Evolutionary conservation across 1,140 invertebrate genomes (phyloP), one percentile per base, ranked within the genome.

Genomic region (Trinorchestia longiramus): DNA sequence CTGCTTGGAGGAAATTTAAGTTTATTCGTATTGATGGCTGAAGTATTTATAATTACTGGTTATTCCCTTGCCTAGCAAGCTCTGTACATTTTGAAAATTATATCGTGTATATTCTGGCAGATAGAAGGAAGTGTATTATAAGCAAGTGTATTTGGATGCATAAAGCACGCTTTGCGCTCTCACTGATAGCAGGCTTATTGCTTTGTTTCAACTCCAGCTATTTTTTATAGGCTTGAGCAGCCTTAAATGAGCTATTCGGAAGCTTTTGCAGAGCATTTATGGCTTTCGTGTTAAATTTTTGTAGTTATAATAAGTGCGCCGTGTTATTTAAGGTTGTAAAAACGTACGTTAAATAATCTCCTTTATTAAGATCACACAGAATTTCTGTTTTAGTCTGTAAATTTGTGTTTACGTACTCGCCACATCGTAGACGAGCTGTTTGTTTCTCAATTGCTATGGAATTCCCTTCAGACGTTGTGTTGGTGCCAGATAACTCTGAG

Each of bases 1-100:
- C 62, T 77, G 62, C 62, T 77, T 77, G 11, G 62, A 15, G 28
- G 62, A 77, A 77, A 77, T 23, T 19, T 77, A 77, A 36, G 62
- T 77, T 77, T 77, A 36, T 77, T 77, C 62, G 36, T 77, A 77
- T 77, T 77, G 47, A 77, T 90, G n/a, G 88, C 88, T 42, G 43
- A 43, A 90, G 28, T 90, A 43, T 90, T 43, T 90, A 90, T 41
- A 41, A 42, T 90, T 42, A 28, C n/a, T 41, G 88, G 41, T 90
- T 43, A 90, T 42, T 90, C 43, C 11, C 88, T 90, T 90, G 88
- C 88, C 88, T 90, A 90, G 88, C 88, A 90, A 90, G 88, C 41
- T 90, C 88, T 90, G 88, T 90, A 90, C 43, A 90, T 90, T 42
- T 90, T 43, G 43, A 90, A 42, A 19, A 8, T 28, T 90, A 28